A percentile compares a stretch with the other conserved stretches of the same genome.
phyloP scores from a whole-genome alignment of 2,113 vertebrate species.

The Ceyx melanurus region DNA sequence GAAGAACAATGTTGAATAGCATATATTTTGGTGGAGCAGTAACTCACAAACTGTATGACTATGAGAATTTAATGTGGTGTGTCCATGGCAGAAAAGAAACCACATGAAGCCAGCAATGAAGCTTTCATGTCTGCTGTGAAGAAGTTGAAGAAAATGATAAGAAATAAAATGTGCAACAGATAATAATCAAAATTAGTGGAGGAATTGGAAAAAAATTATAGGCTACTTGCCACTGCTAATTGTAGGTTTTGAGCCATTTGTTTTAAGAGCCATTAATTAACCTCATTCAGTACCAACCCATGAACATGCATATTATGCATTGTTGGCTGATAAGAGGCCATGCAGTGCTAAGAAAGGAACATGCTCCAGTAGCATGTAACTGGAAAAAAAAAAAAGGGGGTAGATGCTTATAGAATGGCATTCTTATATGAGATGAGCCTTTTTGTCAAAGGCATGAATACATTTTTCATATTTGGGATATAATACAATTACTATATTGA shows the following conservation, averaged over 20 bases:
- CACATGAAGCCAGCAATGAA: not conserved
- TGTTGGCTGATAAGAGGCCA: constrained; percentile 60
- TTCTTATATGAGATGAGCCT: not conserved
- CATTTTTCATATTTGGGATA: not conserved
- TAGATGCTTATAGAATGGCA: not conserved
- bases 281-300: constrained; percentile 56
- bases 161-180: constrained; percentile 53
- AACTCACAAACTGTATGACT: constrained; percentile 23
- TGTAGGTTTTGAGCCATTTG: constrained; percentile 66
- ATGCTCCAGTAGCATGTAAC: constrained; percentile 19
- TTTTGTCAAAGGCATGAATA: not conserved
- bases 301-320: constrained; percentile 60
- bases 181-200: constrained; percentile 67
- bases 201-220: constrained; percentile 66
- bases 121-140: constrained; percentile 34
- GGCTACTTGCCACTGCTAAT: constrained; percentile 71
- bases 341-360: constrained; percentile 62
- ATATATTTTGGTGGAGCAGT: not conserved
- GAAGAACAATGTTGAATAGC: constrained; percentile 40
- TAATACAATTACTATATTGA: not conserved
- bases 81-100: not conserved
- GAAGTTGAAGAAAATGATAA: constrained; percentile 63
- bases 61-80: constrained; percentile 12
- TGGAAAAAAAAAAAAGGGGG: not conserved
- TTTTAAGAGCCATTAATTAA: constrained; percentile 77